Conservation (phyloP, 1,140 invertebrate genomes). For the Cheumatopsyche charites region DNA sequence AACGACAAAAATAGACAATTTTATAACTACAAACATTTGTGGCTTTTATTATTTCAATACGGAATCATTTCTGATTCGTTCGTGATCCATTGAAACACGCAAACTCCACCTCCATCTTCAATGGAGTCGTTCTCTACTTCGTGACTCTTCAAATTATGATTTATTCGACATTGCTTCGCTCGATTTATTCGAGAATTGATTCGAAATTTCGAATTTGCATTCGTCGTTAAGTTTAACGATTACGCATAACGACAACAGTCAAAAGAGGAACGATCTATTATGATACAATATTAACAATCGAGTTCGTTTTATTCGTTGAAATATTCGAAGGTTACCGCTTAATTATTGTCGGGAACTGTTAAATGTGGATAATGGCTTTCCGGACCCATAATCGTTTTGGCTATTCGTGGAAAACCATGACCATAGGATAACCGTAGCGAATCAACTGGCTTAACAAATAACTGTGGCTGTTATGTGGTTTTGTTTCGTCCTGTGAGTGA, state of each 20-base stretch:
- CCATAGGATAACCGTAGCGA: constrained; percentile 11
- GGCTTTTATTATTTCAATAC: neutral
- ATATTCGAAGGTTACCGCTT: constrained; percentile 8
- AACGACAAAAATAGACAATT: too few species aligned
- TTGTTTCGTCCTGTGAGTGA: too few species aligned
- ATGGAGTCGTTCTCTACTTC: neutral
- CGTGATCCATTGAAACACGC: neutral
- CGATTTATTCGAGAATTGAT: too few species aligned
- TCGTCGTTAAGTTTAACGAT: too few species aligned
- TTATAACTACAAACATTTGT: too few species aligned
- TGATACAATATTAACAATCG: too few species aligned
- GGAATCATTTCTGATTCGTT: neutral
- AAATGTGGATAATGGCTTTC: constrained; percentile 9
- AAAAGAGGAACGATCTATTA: too few species aligned
- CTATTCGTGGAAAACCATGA: neutral
- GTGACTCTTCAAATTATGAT: constrained; percentile 3
- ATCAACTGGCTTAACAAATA: neutral
- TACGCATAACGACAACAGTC: too few species aligned
- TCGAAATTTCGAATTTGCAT: too few species aligned
- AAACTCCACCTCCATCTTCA: neutral
- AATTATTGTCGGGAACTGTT: neutral
- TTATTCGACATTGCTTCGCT: neutral
- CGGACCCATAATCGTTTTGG: neutral
- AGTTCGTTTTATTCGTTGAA: neutral
- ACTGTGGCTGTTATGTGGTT: too few species aligned